Evolutionary conservation across 2,888 invertebrate genomes (phyloP), one percentile per base, ranked within the genome.

Genomic region (Heliconius cydno): DNA sequence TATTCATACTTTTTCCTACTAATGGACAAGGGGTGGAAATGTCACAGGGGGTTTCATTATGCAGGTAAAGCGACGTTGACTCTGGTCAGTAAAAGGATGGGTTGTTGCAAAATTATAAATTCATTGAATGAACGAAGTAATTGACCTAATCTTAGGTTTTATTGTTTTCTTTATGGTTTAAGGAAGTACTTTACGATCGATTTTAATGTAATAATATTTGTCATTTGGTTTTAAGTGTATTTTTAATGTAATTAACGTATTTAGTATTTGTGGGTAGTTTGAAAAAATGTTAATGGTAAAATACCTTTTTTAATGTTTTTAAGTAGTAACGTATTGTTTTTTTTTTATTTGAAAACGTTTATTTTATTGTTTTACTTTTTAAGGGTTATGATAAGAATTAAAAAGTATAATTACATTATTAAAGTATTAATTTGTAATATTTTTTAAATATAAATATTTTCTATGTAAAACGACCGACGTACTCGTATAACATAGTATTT

Each of bases 1-100:
- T 82, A 82, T 82, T 81, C 75, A 82, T 81, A 77, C 22, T 19
- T 25, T 71, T 80, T 79, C 80, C 77, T 34, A 52, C 73, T 46
- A 81, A 41, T 13, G 28, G n/a, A n/a, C 60, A n/a, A 72, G 81
- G 82, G 82, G 41, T 76, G 76, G 13, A 82, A 82, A 82, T 82
- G 82, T 79, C 82, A 82, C 19, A 63, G 70, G 19, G 76, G 80
- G 76, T 75, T 63, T 22, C 63, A 77, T 52, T 80, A 82, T 80
- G 71, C 80, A 76, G 66, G 80, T 77, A 75, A 77, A 78, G 74
- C 79, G 22, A 52, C 52, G 66, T 79, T 41, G 66, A 34, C 52
- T 70, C 66, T 46, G 77, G 70, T 77, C 77, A 75, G 79, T 79
- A 65, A 70, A 12, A 19, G 52, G 72, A 77, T 41, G 66, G n/a